phyloP scores from a whole-genome alignment of 1,140 invertebrate genomes.

The Tigriopus japonicus region DNA sequence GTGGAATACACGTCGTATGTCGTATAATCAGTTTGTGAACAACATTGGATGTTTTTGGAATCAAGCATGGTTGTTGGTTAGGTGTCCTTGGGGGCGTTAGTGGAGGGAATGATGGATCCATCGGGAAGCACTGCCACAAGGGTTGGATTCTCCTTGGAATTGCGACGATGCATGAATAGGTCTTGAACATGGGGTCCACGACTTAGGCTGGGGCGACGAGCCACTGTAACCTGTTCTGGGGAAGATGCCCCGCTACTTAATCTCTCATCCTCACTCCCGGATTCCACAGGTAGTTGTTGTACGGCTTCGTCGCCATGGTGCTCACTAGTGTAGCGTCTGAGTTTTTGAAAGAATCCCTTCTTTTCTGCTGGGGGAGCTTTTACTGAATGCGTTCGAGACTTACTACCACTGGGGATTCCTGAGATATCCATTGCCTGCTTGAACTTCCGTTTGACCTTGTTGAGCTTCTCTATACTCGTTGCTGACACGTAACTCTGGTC shows the following conservation, averaged over 20 bases:
- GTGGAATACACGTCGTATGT: no score
- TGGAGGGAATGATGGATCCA: no score
- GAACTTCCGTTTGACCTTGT: background rate
- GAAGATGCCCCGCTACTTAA: background rate
- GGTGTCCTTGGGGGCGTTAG: no score
- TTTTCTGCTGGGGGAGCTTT: background rate
- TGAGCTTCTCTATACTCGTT: background rate
- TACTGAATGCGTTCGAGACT: background rate
- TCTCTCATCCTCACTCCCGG: background rate
- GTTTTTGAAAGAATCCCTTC: background rate
- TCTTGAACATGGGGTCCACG: background rate
- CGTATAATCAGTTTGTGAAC: no score
- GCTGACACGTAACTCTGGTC: background rate
- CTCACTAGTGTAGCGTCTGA: background rate
- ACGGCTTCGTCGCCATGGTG: background rate
- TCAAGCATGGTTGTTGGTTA: no score
- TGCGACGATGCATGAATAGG: background rate
- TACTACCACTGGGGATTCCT: background rate
- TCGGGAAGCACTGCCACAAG: no score
- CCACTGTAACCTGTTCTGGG: background rate
- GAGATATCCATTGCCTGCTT: background rate
- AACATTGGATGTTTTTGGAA: no score
- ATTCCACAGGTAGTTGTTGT: background rate
- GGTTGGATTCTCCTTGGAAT: no score
- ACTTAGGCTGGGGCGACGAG: background rate